Conservation (phyloP, 2,797 vertebrate genomes). For the Myotis daubentonii region DNA sequence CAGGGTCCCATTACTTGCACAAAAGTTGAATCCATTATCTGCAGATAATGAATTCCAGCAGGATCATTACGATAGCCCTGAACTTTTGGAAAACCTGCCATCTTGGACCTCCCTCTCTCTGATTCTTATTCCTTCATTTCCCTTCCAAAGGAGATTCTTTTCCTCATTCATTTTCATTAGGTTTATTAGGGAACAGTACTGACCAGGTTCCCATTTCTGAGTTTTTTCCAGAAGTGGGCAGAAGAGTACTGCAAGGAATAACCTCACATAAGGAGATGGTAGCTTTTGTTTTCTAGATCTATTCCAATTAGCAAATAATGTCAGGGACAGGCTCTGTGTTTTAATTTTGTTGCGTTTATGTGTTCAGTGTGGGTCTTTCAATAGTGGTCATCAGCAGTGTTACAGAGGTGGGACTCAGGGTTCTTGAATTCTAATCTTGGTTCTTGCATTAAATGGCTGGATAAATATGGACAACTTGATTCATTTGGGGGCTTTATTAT, state of each 20-base stretch:
- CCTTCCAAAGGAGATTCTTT: slow-evolving; percentile 28
- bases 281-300: background rate
- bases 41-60: slow-evolving; percentile 66
- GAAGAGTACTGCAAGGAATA: background rate
- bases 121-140: slow-evolving; percentile 27
- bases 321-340: background rate
- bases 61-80: background rate
- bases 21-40: slow-evolving; percentile 51
- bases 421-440: background rate
- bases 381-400: background rate
- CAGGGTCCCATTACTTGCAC: background rate
- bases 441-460: background rate
- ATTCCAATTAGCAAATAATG: background rate
- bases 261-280: background rate
- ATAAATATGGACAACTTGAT: background rate
- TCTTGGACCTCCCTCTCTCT: slow-evolving; percentile 1
- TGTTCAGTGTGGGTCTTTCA: background rate
- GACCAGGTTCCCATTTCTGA: background rate
- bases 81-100: slow-evolving; percentile 61
- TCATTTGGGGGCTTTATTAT: background rate
- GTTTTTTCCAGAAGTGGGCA: background rate
- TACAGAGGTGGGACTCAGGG: background rate
- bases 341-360: background rate
- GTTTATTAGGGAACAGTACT: background rate
- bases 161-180: slow-evolving; percentile 29